Evolutionary conservation across 2,113 vertebrate genomes (phyloP).

Genomic region (Murina feae): DNA sequence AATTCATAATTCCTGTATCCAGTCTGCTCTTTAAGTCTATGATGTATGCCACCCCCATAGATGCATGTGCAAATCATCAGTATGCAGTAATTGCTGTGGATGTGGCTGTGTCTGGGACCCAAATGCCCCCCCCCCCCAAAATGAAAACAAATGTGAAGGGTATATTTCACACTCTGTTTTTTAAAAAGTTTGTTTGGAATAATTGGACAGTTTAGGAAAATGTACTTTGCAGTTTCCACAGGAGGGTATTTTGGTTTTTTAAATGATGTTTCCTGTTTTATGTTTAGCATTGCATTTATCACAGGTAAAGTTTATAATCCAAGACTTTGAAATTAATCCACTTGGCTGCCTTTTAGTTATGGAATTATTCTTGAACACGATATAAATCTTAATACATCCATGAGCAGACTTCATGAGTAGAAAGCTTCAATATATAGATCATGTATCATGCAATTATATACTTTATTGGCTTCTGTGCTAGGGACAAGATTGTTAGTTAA

Average conservation of each 20-base stretch:
- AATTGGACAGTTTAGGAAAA: slow-evolving; percentile 37
- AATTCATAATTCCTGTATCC: neutral
- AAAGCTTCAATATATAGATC: neutral
- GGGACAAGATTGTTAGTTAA: slow-evolving; percentile 39
- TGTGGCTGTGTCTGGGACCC: neutral
- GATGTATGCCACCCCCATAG: neutral
- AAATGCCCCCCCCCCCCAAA: neutral
- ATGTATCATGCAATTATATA: neutral
- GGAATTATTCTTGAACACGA: slow-evolving; percentile 21
- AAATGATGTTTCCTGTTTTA: neutral
- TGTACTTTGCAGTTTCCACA: neutral
- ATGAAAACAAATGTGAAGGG: slow-evolving; percentile 4
- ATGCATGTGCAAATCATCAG: neutral
- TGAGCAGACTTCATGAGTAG: neutral
- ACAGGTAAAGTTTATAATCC: slow-evolving; percentile 24
- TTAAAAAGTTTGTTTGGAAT: slow-evolving; percentile 27
- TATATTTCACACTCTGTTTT: neutral
- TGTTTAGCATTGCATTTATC: slow-evolving; percentile 11
- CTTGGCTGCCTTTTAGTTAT: neutral
- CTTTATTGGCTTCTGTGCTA: neutral
- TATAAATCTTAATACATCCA: neutral
- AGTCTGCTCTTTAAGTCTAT: neutral
- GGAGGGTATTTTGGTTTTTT: neutral
- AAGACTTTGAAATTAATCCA: neutral
- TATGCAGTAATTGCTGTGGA: neutral